Base-by-base conservation (phyloP, 2,113 vertebrate genomes). In the Passer domesticus region DNA sequence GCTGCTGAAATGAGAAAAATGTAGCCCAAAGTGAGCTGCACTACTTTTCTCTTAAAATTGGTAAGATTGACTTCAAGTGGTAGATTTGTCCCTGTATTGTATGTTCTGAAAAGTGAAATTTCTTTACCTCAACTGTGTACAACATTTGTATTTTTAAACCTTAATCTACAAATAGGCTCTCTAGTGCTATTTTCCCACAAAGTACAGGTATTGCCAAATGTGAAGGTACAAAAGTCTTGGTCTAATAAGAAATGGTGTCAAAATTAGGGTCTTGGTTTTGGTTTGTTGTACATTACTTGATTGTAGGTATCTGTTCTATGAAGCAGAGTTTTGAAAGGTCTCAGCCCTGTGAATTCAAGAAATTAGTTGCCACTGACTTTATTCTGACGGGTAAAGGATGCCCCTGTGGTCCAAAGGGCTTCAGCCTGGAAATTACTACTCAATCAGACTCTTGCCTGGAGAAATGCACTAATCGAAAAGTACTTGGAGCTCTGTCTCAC, bases 341-440 rank as follows among this genome's bases (percentile, higher is more conserved):
- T 85, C 66, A 53, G 41, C 50, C 21, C 30, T 15, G 27, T 69
- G 56, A 85, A 90, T 62, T 79, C 31, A 76, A 52, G n/a, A 53
- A 79, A 82, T 78, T 67, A 30, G 18, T 55, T 82, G 60, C 74
- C 56, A n/a, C 66, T 82, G 56, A 63, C 31, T 83, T 88, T 28
- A 9, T 25, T 69, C 49, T 69, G 72, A 58, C 0, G 1, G 20
- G 27, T 82, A 62, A 94, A 84, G 77, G 58, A 91, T 92, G 30
- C 13, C n/a, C 39, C 50, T 3, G 1, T 68, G 39, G 60, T 74
- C 64, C 77, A 87, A 82, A 92, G 56, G 59, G 35, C 33, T 89
- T 58, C 84, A 92, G 81, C 27, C 64, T 89, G 92, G 64, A 96
- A 96, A 96, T 95, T 89, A 39, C 87, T 79, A 39, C 84, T 92